Evolutionary conservation across 2,797 vertebrate species (phyloP), one percentile per base, ranked within the genome.

Genomic region (Sebastes wilsoni): DNA sequence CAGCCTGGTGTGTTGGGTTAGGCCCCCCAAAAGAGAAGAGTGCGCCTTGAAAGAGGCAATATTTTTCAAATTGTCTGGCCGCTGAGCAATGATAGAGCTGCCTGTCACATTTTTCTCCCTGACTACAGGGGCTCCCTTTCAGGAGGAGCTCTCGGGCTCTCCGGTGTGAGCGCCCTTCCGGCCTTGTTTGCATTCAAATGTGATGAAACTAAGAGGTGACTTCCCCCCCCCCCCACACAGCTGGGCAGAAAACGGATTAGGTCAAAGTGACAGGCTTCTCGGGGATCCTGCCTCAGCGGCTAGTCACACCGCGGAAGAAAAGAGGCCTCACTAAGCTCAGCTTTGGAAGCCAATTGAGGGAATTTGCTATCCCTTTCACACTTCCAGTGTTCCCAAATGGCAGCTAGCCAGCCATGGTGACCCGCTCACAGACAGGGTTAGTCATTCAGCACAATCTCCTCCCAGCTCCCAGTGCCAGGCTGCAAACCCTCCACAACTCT

Each of bases 161-260:
- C 91, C 87, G 91, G 93, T 88, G 93, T 81, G 95, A 93, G 82
- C 92, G 91, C 90, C 94, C 95, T 93, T 96, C 96, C 95, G 92
- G 95, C 95, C 96, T 96, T 95, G 95, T 97, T 97, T 97, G 96
- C 97, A 98, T 99, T 96, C 97, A 97, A 98, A 98, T 98, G 96
- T 96, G 96, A 96, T 95, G 94, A 89, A 96, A 96, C 87, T 81
- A 89, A 96, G 96, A 96, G 94, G 96, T 97, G 95, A 96, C 95
- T 96, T 92, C 32, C 32, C 89, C 94, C 94, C 94, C 89, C 94
- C 89, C 94, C 94, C 92, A 95, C 92, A 95, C 96, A 96, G 95
- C 96, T 96, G 96, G 94, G 94, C 95, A 95, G 96, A 97, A 97
- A 97, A 93, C 75, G 94, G 97, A 97, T 97, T 97, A 98, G 96